Evolutionary conservation across 2,113 vertebrate species (phyloP).

Genomic region (Hemiscyllium ocellatum): DNA sequence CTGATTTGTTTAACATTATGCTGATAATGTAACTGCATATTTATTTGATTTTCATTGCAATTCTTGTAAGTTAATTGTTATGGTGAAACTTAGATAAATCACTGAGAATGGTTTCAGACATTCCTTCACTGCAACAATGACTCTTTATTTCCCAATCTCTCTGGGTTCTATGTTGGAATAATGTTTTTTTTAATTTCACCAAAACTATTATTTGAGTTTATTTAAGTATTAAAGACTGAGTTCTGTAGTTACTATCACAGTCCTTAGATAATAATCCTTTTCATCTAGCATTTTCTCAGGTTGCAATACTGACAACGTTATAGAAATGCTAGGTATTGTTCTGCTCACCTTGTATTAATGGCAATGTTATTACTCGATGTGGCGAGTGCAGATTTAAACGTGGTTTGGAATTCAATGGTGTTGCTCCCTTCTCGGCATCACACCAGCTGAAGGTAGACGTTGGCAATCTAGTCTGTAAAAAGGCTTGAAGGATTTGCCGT

Average conservation of each 20-base stretch:
- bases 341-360: conserved; percentile 9
- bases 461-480: background rate
- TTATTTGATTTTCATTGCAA: background rate
- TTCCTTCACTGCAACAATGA: background rate
- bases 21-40: background rate
- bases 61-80: background rate
- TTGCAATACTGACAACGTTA: background rate
- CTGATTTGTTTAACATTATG: background rate
- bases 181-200: background rate
- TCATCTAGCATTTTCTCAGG: background rate
- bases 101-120: background rate
- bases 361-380: background rate
- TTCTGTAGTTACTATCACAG: background rate
- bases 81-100: background rate
- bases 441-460: background rate
- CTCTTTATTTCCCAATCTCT: background rate
- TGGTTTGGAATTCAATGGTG: background rate
- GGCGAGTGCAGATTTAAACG: background rate
- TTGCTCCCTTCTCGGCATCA: background rate
- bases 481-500: background rate
- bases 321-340: background rate
- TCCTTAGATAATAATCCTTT: background rate
- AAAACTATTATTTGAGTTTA: too few relatives aligned
- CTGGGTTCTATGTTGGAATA: background rate
- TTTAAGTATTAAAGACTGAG: background rate